Percentiles rank a stretch among this genome's conserved stretches.
Evolutionary conservation across 2,888 invertebrate species (phyloP).

Genomic region (Zygogramma bicolorata): DNA sequence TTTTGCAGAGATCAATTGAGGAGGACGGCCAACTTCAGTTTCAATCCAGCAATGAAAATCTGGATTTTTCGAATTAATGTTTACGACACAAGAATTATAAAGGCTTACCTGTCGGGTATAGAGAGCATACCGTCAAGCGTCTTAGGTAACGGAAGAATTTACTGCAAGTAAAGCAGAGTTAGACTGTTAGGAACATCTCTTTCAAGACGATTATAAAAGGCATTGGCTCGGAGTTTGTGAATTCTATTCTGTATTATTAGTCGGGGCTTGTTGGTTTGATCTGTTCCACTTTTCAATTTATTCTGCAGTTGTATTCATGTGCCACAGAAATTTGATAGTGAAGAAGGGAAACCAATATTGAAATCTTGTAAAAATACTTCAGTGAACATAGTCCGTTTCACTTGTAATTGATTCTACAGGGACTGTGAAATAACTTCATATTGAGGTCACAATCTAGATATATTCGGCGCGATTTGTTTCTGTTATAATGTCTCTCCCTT

Average conservation of each 20-base stretch:
- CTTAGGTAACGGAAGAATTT: slow-evolving; percentile 2
- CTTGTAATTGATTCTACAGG: no score
- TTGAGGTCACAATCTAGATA: neutral
- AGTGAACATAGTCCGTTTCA: no score
- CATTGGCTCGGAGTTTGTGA: neutral
- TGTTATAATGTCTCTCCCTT: neutral
- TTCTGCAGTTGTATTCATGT: neutral
- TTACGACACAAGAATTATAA: slow-evolving; percentile 2
- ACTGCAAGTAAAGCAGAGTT: neutral
- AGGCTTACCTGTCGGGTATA: neutral
- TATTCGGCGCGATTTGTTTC: neutral
- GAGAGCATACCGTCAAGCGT: slow-evolving; percentile 1
- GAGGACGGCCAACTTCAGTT: slow-evolving; percentile 6
- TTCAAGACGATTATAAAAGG: neutral
- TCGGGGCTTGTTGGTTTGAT: neutral
- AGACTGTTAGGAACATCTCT: neutral
- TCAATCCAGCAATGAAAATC: slow-evolving; percentile 10
- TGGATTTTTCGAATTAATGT: neutral
- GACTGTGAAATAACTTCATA: neutral
- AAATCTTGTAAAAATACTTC: no score
- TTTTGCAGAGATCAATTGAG: no score
- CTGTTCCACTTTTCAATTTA: slow-evolving; percentile 3
- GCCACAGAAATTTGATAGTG: neutral
- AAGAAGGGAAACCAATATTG: no score
- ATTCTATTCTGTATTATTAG: neutral